phyloP scores from a whole-genome alignment of 2,113 vertebrate genomes.

The Percopsis transmontana region DNA sequence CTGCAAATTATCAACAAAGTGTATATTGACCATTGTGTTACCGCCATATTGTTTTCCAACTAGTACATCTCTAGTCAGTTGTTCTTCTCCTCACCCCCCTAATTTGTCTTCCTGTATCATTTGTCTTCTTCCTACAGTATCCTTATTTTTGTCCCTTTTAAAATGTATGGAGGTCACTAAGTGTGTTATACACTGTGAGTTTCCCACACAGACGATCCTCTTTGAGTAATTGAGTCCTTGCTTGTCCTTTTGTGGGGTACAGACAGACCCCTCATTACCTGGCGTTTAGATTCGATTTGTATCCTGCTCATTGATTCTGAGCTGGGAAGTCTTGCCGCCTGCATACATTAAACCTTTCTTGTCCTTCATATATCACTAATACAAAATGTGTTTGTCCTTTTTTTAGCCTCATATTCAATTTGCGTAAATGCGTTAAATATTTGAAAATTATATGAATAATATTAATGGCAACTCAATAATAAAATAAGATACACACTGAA shows the following conservation, averaged over 20 bases:
- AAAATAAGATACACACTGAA: too few species aligned
- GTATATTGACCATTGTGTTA: too few species aligned
- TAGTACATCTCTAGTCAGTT: too few species aligned
- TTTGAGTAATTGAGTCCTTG: not conserved
- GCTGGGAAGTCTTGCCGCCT: constrained; percentile 11
- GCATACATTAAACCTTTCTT: constrained; percentile 1
- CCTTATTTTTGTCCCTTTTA: not conserved
- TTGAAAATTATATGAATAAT: too few species aligned
- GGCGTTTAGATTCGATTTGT: constrained; percentile 15
- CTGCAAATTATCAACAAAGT: too few species aligned
- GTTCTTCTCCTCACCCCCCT: too few species aligned
- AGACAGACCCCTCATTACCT: constrained; percentile 6
- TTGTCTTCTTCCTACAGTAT: too few species aligned
- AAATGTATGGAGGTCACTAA: not conserved
- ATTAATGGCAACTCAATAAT: too few species aligned
- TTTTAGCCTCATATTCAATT: too few species aligned
- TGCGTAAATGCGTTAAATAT: too few species aligned
- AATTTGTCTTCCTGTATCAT: too few species aligned
- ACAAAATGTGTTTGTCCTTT: not conserved
- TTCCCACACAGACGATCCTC: not conserved
- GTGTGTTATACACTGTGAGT: not conserved
- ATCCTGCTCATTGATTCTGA: constrained; percentile 19
- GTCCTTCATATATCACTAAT: constrained; percentile 3
- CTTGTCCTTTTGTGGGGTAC: constrained; percentile 14
- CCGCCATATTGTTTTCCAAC: too few species aligned